Evolutionary conservation across 2,113 vertebrate genomes (phyloP).

Genomic region (Bubalus kerabau): DNA sequence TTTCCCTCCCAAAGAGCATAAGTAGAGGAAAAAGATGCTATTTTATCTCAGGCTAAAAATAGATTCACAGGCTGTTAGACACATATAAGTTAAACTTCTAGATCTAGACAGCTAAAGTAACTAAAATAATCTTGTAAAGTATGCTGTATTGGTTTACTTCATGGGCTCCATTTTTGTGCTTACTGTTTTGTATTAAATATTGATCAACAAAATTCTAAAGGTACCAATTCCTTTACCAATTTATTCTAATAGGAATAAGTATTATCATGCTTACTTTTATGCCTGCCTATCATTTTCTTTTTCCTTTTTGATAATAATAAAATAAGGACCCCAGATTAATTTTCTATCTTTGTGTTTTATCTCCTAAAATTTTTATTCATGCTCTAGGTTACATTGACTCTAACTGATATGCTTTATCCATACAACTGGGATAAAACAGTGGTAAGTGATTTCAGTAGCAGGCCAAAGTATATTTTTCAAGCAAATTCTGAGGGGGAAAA

Average conservation of each 20-base stretch:
- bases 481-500: background rate
- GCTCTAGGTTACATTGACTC: background rate
- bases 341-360: background rate
- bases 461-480: conserved; percentile 2
- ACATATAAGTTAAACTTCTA: background rate
- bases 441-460: background rate
- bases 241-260: background rate
- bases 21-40: background rate
- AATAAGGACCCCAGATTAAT: background rate
- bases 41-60: conserved; percentile 10
- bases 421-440: background rate
- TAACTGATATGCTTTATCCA: background rate
- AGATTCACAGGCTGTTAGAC: background rate
- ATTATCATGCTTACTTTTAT: background rate
- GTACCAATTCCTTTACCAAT: background rate
- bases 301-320: background rate
- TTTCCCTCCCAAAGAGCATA: background rate
- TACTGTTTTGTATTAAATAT: background rate
- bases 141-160: background rate
- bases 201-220: background rate
- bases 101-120: background rate
- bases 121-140: background rate
- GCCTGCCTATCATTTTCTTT: background rate
- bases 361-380: background rate
- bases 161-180: background rate